Base-by-base conservation (phyloP, 2,113 vertebrate species). In the Fulmarus glacialis region DNA sequence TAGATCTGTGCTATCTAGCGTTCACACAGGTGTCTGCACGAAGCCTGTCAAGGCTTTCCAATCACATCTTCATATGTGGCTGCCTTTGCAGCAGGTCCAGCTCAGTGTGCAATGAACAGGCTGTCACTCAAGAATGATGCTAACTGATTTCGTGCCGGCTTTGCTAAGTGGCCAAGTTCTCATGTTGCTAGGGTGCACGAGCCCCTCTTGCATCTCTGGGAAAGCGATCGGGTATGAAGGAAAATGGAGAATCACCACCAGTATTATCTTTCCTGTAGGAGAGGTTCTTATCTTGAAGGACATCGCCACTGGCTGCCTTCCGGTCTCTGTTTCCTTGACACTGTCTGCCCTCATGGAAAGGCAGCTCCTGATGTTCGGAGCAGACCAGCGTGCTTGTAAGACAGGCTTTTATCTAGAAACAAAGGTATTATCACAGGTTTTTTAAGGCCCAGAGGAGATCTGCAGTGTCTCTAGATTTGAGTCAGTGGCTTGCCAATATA, bases 161-260 rank as follows among this genome's bases (percentile, higher is more conserved):
- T 20, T 50, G 26, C 66, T 29, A 9, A 40, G 30, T 26, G 10
- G 1, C 55, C 45, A 8, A 2, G 3, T 36, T n/a, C 32, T 83
- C 1, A 0, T 16, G 22, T 38, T 78, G 48, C 53, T 13, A 4
- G 34, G 27, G 40, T 3, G 13, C 59, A 11, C 1, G 4, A 50
- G 48, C 21, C 27, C 21, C 45, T 90, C n/a, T 11, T 3, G 22
- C 9, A 17, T 6, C 36, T 62, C 48, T 0, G 0, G 55, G 48
- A 56, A 32, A 36, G 36, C 0, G 1, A 6, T 23, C 1, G 0
- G 63, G 11, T n/a, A 1, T 7, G 38, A 30, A 64, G 68, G 68
- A 38, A 64, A 85, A 45, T 0, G 5, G 30, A 60, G 42, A 70
- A 83, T 47, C 36, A 0, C 19, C 58, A 34, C 14, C 43, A 15